Percentiles rank a stretch among this genome's conserved stretches.
Conservation (phyloP, 2,113 vertebrate genomes). For the Carassius carassius region DNA sequence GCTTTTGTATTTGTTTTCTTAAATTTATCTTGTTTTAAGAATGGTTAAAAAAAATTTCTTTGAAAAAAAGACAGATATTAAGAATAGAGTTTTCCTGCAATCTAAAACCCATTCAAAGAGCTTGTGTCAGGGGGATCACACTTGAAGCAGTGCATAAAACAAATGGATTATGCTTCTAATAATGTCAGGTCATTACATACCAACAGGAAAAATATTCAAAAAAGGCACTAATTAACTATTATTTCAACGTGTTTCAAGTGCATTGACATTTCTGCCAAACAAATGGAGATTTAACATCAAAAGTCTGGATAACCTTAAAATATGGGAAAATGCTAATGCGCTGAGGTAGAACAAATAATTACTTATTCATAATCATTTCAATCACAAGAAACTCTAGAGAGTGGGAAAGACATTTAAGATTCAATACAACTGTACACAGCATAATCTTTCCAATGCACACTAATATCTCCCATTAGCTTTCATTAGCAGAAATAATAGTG, state of each 20-base stretch:
- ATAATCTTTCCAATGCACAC: slow-evolving; percentile 24
- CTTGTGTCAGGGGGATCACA: slow-evolving; percentile 35
- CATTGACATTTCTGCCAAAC: background rate
- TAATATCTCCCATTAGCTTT: slow-evolving; percentile 41
- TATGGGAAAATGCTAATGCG: background rate
- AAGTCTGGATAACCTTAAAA: background rate
- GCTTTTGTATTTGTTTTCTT: background rate
- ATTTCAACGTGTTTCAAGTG: background rate
- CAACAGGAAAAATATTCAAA: background rate
- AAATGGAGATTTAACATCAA: background rate
- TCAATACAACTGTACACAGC: slow-evolving; percentile 16
- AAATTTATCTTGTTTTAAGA: background rate
- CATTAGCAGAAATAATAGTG: background rate
- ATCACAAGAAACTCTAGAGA: background rate
- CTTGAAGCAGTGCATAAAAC: slow-evolving; percentile 18
- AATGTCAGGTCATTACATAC: slow-evolving; percentile 1
- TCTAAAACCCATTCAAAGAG: slow-evolving; percentile 13
- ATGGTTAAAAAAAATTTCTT: background rate
- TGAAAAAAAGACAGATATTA: background rate
- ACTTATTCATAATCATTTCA: slow-evolving; percentile 4
- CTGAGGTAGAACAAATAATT: slow-evolving; percentile 10
- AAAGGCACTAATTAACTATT: background rate
- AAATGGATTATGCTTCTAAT: background rate
- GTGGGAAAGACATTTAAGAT: background rate
- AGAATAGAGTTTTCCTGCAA: background rate